Percentiles rank a stretch among this genome's conserved stretches.
phyloP scores from a whole-genome alignment of 1,140 invertebrate species.

The Drosophila setifemur region DNA sequence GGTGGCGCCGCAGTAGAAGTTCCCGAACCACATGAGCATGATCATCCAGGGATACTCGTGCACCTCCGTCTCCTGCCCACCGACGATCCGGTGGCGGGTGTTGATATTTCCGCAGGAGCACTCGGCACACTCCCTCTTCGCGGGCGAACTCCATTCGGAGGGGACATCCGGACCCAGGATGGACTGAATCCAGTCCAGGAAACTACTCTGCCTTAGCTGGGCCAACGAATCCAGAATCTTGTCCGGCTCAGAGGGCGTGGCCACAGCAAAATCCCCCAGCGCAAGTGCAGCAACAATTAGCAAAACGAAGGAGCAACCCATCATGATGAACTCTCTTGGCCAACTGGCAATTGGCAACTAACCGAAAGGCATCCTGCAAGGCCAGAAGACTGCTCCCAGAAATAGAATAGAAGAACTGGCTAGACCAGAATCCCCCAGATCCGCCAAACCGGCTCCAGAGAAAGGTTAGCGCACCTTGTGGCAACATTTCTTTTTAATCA shows the following conservation, averaged over 20 bases:
- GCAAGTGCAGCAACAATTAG: slow-evolving; percentile 8
- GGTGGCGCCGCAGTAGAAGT: slow-evolving; percentile 88
- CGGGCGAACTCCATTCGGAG: slow-evolving; percentile 27
- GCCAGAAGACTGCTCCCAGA: slow-evolving; percentile 27
- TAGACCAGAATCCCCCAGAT: slow-evolving; percentile 24
- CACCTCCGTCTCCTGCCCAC: slow-evolving; percentile 85
- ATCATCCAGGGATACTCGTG: slow-evolving; percentile 89
- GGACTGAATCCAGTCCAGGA: slow-evolving; percentile 65
- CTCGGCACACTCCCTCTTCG: slow-evolving; percentile 54
- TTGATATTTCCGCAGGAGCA: slow-evolving; percentile 85
- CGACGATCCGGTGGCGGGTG: slow-evolving; percentile 86
- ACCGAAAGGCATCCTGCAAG: slow-evolving; percentile 40
- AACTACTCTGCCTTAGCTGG: slow-evolving; percentile 60
- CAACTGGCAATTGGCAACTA: slow-evolving; percentile 69
- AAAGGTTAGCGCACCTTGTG: slow-evolving; percentile 53
- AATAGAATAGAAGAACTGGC: slow-evolving; percentile 40
- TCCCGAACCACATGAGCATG: slow-evolving; percentile 85
- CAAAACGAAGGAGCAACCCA: slow-evolving; percentile 19
- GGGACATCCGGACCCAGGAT: slow-evolving; percentile 57
- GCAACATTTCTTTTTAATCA: slow-evolving; percentile 49
- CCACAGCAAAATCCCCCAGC: slow-evolving; percentile 12
- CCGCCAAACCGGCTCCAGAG: slow-evolving; percentile 47
- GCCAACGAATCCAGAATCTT: slow-evolving; percentile 55
- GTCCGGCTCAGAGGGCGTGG: slow-evolving; percentile 58
- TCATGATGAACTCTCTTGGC: slow-evolving; percentile 55